phyloP scores from a whole-genome alignment of 2,113 vertebrate species.

The Fulica atra region DNA sequence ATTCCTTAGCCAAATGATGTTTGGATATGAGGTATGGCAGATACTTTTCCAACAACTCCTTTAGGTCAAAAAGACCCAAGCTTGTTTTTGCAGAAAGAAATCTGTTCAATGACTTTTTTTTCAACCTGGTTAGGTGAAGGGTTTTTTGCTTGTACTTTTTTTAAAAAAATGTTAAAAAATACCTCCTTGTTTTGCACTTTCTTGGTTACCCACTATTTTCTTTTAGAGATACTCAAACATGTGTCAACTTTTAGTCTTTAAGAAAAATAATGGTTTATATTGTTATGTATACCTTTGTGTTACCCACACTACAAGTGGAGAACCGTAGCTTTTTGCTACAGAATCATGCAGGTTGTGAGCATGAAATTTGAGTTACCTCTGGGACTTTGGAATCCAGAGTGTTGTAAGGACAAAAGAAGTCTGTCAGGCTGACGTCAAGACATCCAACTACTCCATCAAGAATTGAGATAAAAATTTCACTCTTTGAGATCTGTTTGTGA shows the following conservation, averaged over 20 bases:
- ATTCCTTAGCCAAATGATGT: neutral
- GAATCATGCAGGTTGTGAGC: neutral
- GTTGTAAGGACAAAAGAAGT: neutral
- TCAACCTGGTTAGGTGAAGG: neutral
- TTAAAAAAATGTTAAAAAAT: neutral
- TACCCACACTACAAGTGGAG: neutral
- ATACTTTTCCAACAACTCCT: neutral
- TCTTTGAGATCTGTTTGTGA: neutral
- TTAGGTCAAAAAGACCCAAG: neutral
- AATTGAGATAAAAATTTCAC: neutral
- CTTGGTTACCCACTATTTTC: neutral
- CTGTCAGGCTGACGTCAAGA: neutral
- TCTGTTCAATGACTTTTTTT: neutral
- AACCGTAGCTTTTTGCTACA: neutral
- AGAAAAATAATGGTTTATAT: neutral
- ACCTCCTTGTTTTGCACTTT: neutral
- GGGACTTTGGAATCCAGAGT: neutral
- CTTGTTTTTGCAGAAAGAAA: neutral
- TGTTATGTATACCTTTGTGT: neutral
- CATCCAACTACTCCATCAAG: neutral
- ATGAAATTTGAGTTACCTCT: neutral
- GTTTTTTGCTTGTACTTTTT: neutral
- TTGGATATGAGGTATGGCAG: neutral
- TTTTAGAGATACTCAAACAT: neutral
- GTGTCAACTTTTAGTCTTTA: neutral